phyloP scores from a whole-genome alignment of 2,113 vertebrate genomes.

The Pipa parva region DNA sequence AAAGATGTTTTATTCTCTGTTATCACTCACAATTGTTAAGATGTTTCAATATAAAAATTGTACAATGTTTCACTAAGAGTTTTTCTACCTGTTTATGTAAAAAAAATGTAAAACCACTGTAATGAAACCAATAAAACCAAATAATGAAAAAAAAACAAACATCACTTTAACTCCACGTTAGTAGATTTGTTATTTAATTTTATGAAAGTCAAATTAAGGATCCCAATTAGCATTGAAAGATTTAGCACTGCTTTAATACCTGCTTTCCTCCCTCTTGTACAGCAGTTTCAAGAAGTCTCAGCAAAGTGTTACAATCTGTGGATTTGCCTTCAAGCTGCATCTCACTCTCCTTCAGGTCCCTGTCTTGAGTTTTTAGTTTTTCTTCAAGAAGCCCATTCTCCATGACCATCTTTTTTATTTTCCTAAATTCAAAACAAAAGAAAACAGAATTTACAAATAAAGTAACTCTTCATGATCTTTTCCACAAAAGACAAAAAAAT shows the following conservation, averaged over 20 bases:
- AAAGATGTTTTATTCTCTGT: too few relatives aligned
- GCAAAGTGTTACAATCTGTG: conserved; percentile 62
- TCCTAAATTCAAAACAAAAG: conserved; percentile 54
- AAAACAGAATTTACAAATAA: conserved; percentile 19
- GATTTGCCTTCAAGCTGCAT: conserved; percentile 69
- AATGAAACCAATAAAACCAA: too few relatives aligned
- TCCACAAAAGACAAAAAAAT: neutral
- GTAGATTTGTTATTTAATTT: conserved; percentile 1
- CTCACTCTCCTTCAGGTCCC: conserved; percentile 61
- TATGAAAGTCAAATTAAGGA: too few relatives aligned
- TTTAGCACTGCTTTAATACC: conserved; percentile 54
- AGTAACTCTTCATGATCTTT: neutral
- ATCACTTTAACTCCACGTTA: neutral
- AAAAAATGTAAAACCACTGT: too few relatives aligned
- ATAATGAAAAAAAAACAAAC: too few relatives aligned
- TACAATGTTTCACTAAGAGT: too few relatives aligned
- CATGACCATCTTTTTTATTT: conserved; percentile 64
- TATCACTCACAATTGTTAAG: too few relatives aligned
- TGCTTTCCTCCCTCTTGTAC: conserved; percentile 71
- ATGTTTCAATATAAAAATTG: too few relatives aligned
- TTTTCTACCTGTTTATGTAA: too few relatives aligned
- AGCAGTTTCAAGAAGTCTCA: conserved; percentile 71
- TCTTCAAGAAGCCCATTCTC: conserved; percentile 74
- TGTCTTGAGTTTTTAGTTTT: conserved; percentile 69
- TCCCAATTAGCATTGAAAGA: too few relatives aligned